phyloP scores from a whole-genome alignment of 1,140 invertebrate species.

The Paraescarpia echinospica region DNA sequence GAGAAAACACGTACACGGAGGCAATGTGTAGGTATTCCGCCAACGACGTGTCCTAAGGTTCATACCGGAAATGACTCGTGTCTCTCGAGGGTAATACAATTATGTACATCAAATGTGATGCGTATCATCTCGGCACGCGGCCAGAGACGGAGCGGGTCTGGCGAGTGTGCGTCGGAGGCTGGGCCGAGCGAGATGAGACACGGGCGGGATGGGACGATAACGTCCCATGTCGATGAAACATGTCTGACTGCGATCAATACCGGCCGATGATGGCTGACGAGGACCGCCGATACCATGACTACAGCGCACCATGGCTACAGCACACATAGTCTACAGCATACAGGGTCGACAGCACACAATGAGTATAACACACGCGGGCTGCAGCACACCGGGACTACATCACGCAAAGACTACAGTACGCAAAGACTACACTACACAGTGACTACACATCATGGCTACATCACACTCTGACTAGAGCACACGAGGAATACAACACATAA shows the following conservation, averaged over 20 bases:
- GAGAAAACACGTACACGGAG: neutral
- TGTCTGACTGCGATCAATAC: neutral
- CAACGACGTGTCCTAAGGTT: neutral
- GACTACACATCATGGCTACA: too few relatives aligned
- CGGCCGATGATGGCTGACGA: neutral
- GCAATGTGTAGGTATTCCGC: neutral
- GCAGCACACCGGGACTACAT: too few relatives aligned
- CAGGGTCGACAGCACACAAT: too few relatives aligned
- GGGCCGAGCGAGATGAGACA: neutral
- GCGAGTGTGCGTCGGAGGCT: neutral
- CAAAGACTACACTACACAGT: too few relatives aligned
- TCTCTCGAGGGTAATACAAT: neutral
- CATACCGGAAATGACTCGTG: neutral
- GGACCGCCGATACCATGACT: neutral
- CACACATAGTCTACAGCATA: too few relatives aligned
- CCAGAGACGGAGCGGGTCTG: neutral
- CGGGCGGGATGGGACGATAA: neutral
- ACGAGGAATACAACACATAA: too few relatives aligned
- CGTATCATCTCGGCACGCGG: neutral
- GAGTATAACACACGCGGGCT: too few relatives aligned
- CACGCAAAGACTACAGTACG: too few relatives aligned
- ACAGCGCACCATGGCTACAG: too few relatives aligned
- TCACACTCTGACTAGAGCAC: too few relatives aligned
- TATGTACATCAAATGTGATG: conserved; percentile 6
- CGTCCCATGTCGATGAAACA: neutral